phyloP scores from a whole-genome alignment of 2,113 vertebrate genomes.

The Hystrix cristata region DNA sequence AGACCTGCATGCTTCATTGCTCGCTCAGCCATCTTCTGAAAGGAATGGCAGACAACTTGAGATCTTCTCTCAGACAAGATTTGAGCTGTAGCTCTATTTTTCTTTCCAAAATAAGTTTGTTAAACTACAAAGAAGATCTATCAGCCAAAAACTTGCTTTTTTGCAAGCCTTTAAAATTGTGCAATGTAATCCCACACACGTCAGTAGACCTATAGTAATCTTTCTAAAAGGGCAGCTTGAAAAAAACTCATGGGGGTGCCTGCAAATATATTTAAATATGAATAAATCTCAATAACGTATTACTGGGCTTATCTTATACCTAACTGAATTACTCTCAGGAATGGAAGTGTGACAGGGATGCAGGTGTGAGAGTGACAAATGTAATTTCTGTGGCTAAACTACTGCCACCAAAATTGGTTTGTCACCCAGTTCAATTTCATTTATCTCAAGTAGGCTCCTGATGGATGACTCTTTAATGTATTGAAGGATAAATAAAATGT shows the following conservation, averaged over 20 bases:
- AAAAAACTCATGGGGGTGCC: neutral
- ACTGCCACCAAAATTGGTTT: slow-evolving; percentile 33
- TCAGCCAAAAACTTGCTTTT: neutral
- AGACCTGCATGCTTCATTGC: neutral
- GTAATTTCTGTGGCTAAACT: slow-evolving; percentile 43
- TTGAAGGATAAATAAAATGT: neutral
- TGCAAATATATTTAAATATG: neutral
- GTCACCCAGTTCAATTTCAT: neutral
- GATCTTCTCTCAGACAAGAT: neutral
- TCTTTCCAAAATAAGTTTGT: slow-evolving; percentile 45
- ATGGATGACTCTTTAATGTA: neutral
- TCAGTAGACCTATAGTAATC: neutral
- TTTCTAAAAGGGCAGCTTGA: neutral
- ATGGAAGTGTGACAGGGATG: neutral
- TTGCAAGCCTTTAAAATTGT: slow-evolving; percentile 22
- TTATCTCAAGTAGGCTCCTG: slow-evolving; percentile 18
- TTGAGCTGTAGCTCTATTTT: neutral
- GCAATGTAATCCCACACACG: neutral
- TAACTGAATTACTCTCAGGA: slow-evolving; percentile 50
- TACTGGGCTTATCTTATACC: neutral
- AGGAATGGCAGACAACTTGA: neutral
- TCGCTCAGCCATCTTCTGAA: neutral
- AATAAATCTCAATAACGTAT: slow-evolving; percentile 33
- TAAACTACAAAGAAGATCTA: slow-evolving; percentile 15
- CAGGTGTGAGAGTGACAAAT: slow-evolving; percentile 26